Base-by-base conservation (phyloP, 2,113 vertebrate species). In the Podiceps cristatus region DNA sequence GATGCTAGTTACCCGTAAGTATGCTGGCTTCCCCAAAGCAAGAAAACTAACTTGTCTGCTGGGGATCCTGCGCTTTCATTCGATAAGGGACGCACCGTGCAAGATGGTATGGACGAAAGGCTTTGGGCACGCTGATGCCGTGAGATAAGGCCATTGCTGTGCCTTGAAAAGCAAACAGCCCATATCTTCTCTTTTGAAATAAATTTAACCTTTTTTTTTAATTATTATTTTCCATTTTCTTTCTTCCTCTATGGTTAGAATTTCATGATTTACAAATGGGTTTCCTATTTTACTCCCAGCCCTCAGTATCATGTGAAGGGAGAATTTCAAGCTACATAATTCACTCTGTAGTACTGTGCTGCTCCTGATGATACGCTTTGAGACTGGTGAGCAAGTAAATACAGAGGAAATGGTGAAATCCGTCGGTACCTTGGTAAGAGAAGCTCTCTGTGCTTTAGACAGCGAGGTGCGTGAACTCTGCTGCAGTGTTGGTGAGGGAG, bases 271-370 rank as follows among this genome's bases (percentile, higher is more conserved):
- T 89, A 44, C 45, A 82, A 62, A 66, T 42, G 28, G 52, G 45
- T 88, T 83, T 87, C 42, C 2, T 66, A 20, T 72, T 82, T 94
- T 82, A 50, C 49, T 84, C 73, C 27, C 68, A 90, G 75, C n/a
- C 29, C 50, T 83, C 44, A 2, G 19, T 71, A 2, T 77, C 25
- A 3, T 1, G 5, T 8, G 29, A 42, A 96, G 71, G 62, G 87
- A 68, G 71, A 63, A n/a, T 80, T 84, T 55, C n/a, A 53, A 52
- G 90, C 67, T 76, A 10, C 49, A 11, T 53, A 25, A 42, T 73
- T 71, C 82, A 4, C 45, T 40, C 47, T 25, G 23, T 6, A 37
- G 22, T 25, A 2, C n/a, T 3, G 9, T 33, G 81, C 19, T 49
- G 71, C 45, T 56, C 52, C 53, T 50, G 63, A 75, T 52, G 74